These are phyloP conservation scores for Indri indri DNA, from an alignment of 2,113 vertebrate species.

Conservation along the genomic window DNA sequence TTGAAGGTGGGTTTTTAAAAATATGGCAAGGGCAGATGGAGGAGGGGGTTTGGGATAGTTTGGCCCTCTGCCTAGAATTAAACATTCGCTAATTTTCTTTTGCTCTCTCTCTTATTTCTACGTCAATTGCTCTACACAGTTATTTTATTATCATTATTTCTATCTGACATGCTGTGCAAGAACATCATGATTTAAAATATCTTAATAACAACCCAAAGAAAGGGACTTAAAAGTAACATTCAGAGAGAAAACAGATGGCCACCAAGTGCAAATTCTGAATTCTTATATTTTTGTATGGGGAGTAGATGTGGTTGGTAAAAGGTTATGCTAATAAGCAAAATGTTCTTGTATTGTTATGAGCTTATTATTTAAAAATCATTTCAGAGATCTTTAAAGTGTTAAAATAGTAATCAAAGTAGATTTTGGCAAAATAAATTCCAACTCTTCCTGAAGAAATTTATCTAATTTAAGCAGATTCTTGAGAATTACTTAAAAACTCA, in stretches of 20 bases:
- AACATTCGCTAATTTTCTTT: constrained; percentile 71
- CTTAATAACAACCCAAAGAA: constrained; percentile 80
- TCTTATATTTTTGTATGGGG: constrained; percentile 72
- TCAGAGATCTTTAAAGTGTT: constrained; percentile 68
- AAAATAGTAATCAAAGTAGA: constrained; percentile 60
- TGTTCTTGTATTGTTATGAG: constrained; percentile 77
- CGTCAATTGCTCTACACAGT: constrained; percentile 63
- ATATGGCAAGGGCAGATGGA: constrained; percentile 76
- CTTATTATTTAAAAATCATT: constrained; percentile 76
- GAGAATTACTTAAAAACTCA: neutral
- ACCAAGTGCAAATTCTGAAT: constrained; percentile 68
- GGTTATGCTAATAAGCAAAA: constrained; percentile 82
- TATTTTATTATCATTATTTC: constrained; percentile 79
- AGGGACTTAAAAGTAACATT: constrained; percentile 74
- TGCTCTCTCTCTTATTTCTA: constrained; percentile 69
- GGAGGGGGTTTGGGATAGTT: constrained; percentile 66
- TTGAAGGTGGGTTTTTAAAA: constrained; percentile 67
- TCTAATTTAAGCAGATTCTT: constrained; percentile 19
- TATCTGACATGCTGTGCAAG: constrained; percentile 77
- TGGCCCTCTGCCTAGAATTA: constrained; percentile 78
- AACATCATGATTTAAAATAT: constrained; percentile 78
- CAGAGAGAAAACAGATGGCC: constrained; percentile 76
- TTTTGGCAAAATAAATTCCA: constrained; percentile 31
- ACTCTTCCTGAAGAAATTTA: constrained; percentile 18
- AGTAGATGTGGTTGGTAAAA: constrained; percentile 76